Evolutionary conservation across 30 jellyfish, hydroid and myxozoan genomes (phyloP), one percentile per base, ranked within the genome.

Genomic region (Turritopsis dohrnii): DNA sequence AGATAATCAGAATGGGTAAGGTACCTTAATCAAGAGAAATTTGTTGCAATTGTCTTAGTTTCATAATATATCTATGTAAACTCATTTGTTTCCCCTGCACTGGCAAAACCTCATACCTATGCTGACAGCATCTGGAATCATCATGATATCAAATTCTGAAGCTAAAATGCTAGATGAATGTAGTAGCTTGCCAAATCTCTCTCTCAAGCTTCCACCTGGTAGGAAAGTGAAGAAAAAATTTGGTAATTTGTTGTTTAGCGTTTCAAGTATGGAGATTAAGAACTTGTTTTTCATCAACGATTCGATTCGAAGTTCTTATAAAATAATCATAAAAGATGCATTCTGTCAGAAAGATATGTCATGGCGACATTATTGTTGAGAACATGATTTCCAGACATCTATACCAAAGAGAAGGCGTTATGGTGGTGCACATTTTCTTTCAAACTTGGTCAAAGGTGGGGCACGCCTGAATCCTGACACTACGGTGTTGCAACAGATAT

Each of bases 201-300:
- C 94, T 71, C 94, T 79, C n/a, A 86, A 75, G 65, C 94, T 86
- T n/a, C 94, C 94, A 53, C 89, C 21, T 53, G 94, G 94, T 24
- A 86, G 29, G 26, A 79, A 77, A 29, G 89, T 86, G 19, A 86
- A 69, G 65, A 86, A 86, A 28, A 77, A 86, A 79, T 72, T 85
- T 21, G 94, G 94, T n/a, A 86, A 77, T 53, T 66, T 73, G 66
- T 66, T 29, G n/a, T 79, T 69, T 16, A 86, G 74, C 8, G 85
- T 20, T 52, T 71, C 84, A 30, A 81, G 27, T n/a, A 86, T 86
- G 24, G 79, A 27, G 17, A 28, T 53, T 31, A 86, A 71, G 89
- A 28, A 86, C 21, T 71, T 76, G 69, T 86, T 65, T 20, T 18
- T 19, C 17, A 53, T 60, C 20, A 85, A 28, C 21, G 52, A 21